phyloP scores from a whole-genome alignment of 2,797 vertebrate genomes.

The Triplophysa yarkandensis region DNA sequence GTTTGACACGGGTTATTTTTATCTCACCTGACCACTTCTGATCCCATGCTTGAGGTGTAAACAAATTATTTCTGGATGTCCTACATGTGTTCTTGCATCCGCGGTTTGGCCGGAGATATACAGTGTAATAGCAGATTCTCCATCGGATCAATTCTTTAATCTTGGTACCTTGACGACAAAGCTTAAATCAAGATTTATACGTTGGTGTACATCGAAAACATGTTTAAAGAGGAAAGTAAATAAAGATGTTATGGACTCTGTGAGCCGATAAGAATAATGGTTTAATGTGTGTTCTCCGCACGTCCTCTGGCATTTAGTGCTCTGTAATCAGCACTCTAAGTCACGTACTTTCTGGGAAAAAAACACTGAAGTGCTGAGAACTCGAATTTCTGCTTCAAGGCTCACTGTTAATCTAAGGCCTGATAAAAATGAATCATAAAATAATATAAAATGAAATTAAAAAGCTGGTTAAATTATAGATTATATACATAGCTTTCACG shows the following conservation, averaged over 20 bases:
- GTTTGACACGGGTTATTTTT: not conserved
- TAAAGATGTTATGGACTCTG: slow-evolving; percentile 2
- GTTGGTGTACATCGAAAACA: slow-evolving; percentile 1
- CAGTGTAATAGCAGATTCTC: not conserved
- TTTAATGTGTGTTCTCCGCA: not conserved
- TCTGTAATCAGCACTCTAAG: slow-evolving; percentile 23
- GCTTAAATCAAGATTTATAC: not conserved
- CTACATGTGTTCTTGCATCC: not conserved
- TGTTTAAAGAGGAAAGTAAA: slow-evolving; percentile 3
- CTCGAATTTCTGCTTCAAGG: slow-evolving; percentile 62
- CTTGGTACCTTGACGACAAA: not conserved
- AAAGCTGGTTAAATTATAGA: slow-evolving; percentile 63
- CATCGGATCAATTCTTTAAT: slow-evolving; percentile 8
- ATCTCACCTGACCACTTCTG: no score
- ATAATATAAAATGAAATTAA: slow-evolving; percentile 66
- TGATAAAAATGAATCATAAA: slow-evolving; percentile 67
- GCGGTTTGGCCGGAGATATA: not conserved
- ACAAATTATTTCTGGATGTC: not conserved
- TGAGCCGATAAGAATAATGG: not conserved
- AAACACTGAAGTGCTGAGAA: slow-evolving; percentile 59
- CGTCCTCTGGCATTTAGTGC: not conserved
- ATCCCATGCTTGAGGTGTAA: not conserved
- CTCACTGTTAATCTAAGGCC: slow-evolving; percentile 59
- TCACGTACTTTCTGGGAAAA: slow-evolving; percentile 34
- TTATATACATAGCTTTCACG: slow-evolving; percentile 62